These are phyloP conservation scores for Pipistrellus pygmaeus DNA, from an alignment of 2,797 vertebrate genomes.

Conservation along the genomic window DNA sequence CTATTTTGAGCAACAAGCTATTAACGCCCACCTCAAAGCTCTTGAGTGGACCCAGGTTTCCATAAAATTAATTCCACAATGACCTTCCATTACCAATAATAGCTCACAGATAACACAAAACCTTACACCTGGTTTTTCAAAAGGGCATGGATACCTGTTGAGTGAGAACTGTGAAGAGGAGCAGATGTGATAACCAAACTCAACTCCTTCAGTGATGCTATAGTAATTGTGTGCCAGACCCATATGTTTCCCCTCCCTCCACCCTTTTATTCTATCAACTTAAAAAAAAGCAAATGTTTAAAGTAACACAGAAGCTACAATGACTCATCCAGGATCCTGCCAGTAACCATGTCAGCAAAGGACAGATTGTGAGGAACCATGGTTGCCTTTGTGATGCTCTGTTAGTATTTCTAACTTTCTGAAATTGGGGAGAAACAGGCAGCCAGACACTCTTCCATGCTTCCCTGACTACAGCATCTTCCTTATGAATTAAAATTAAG, in stretches of 20 bases:
- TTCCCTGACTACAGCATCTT: slow-evolving; percentile 69
- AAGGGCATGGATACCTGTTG: background rate
- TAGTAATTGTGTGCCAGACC: background rate
- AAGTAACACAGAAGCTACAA: background rate
- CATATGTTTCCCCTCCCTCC: background rate
- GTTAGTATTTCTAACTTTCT: background rate
- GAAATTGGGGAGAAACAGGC: slow-evolving; percentile 24
- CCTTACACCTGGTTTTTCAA: background rate
- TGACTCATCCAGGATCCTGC: background rate
- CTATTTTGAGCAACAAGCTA: background rate
- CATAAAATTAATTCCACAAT: background rate
- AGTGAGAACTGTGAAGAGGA: slow-evolving; percentile 13
- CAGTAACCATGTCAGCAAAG: background rate
- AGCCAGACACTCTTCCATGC: slow-evolving; percentile 47
- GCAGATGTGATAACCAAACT: background rate
- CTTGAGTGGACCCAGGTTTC: background rate
- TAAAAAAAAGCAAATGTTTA: slow-evolving; percentile 20
- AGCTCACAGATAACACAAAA: background rate
- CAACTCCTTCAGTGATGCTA: background rate
- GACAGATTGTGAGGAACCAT: background rate
- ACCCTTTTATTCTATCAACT: background rate
- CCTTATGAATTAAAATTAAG: slow-evolving; percentile 82
- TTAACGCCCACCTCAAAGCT: background rate
- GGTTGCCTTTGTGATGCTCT: background rate
- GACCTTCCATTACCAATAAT: background rate